Conservation (phyloP, 2,888 invertebrate genomes). For the Dicyrtoma fusca region DNA sequence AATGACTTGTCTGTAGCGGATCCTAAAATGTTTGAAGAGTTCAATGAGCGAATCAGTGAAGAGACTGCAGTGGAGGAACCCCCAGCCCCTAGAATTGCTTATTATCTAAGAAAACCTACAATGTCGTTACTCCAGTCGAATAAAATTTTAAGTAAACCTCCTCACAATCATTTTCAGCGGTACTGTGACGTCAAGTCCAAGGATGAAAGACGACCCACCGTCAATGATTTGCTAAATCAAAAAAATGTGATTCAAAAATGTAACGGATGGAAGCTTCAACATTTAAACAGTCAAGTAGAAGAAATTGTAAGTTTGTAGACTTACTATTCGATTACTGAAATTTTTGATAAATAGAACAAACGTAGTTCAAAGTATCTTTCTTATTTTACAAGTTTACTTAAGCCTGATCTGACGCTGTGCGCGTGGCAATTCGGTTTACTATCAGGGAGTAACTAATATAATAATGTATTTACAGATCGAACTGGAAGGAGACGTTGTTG, state of each 20-base stretch:
- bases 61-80: conserved; percentile 31
- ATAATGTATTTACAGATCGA: conserved; percentile 43
- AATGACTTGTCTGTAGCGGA: conserved; percentile 48
- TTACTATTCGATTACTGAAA: conserved; percentile 1
- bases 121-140: conserved; percentile 68
- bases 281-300: conserved; percentile 89
- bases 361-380: background rate
- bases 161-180: conserved; percentile 74
- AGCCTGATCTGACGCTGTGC: too few species aligned
- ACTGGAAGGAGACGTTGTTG: conserved; percentile 51
- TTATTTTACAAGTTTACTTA: background rate
- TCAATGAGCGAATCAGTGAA: conserved; percentile 33
- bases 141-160: conserved; percentile 72
- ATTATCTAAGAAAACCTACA: conserved; percentile 60
- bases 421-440: too few species aligned
- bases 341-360: background rate
- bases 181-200: conserved; percentile 83
- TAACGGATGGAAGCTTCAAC: conserved; percentile 93
- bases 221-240: conserved; percentile 88
- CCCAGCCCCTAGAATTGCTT: conserved; percentile 40
- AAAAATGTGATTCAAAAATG: conserved; percentile 83
- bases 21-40: conserved; percentile 49
- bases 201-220: conserved; percentile 81
- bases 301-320: conserved; percentile 82
- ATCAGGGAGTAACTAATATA: too few species aligned